Evolutionary conservation across 2,113 vertebrate genomes (phyloP).

Genomic region (Centrocercus urophasianus): DNA sequence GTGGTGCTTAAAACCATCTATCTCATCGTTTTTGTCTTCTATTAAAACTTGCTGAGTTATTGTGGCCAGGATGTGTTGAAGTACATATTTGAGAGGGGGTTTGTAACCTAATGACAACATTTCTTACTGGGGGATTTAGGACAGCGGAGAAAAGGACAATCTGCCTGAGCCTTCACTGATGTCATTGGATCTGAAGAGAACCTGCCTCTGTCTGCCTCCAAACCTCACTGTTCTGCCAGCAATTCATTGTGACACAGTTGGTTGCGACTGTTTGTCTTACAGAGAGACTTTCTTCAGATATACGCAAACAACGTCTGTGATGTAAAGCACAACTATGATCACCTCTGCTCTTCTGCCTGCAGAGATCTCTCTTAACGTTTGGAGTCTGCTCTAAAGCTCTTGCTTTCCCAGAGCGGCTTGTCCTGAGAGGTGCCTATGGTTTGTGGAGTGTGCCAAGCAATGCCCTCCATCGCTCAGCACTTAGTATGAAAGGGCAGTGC

Average conservation of each 20-base stretch:
- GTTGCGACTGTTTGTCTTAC: not conserved
- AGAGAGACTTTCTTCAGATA: not conserved
- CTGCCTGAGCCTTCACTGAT: not conserved
- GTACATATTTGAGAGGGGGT: not conserved
- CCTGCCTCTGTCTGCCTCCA: not conserved
- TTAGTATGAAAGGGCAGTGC: not conserved
- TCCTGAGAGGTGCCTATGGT: not conserved
- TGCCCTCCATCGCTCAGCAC: not conserved
- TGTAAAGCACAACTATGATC: accelerated
- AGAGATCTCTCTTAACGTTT: not conserved
- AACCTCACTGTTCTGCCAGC: not conserved
- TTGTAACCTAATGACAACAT: accelerated
- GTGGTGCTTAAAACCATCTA: not conserved
- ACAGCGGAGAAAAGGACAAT: not conserved
- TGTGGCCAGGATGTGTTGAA: not conserved
- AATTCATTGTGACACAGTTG: not conserved
- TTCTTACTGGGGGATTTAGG: not conserved
- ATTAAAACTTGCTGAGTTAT: not conserved
- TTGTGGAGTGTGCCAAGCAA: not conserved
- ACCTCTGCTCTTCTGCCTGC: not conserved
- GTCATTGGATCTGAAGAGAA: not conserved
- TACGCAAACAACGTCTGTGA: not conserved
- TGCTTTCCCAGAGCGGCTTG: not conserved
- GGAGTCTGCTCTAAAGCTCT: not conserved
- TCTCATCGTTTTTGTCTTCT: accelerated